These are phyloP conservation scores for Drosophila rubida DNA, from an alignment of 2,888 invertebrate species.

Conservation along the genomic window DNA sequence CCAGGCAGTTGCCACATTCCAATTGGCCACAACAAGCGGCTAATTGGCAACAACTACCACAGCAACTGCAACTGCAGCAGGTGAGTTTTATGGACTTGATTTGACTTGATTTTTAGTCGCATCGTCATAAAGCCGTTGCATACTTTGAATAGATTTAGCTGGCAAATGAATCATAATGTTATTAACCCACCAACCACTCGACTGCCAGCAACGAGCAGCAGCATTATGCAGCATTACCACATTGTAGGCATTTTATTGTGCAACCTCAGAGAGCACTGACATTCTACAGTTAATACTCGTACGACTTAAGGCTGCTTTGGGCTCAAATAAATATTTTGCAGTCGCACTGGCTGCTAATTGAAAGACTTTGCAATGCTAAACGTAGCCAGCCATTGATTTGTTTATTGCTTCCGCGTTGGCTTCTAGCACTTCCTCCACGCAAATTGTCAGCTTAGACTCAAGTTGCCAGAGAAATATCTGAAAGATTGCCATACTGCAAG, in stretches of 20 bases:
- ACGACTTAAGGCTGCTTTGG: background rate
- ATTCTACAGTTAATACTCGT: background rate
- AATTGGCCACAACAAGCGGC: conserved; percentile 55
- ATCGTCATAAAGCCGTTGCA: background rate
- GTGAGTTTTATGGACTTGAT: conserved; percentile 42
- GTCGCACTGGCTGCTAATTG: background rate
- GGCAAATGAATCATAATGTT: background rate
- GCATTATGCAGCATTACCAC: background rate
- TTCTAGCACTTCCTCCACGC: background rate
- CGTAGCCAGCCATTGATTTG: background rate
- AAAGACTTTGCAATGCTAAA: background rate
- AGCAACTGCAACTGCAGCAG: conserved; percentile 36
- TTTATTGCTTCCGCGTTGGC: background rate
- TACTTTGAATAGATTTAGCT: conserved; percentile 4
- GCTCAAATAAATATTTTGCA: background rate
- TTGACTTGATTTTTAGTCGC: conserved; percentile 10
- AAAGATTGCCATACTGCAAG: too few species aligned
- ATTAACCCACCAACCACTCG: background rate
- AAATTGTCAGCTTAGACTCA: background rate
- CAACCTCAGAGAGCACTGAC: background rate
- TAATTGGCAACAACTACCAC: conserved; percentile 57
- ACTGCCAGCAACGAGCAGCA: background rate
- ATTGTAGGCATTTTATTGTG: background rate
- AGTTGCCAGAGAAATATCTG: too few species aligned
- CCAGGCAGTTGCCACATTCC: conserved; percentile 64